phyloP scores from a whole-genome alignment of 2,888 invertebrate genomes.

The Thyatira batis region DNA sequence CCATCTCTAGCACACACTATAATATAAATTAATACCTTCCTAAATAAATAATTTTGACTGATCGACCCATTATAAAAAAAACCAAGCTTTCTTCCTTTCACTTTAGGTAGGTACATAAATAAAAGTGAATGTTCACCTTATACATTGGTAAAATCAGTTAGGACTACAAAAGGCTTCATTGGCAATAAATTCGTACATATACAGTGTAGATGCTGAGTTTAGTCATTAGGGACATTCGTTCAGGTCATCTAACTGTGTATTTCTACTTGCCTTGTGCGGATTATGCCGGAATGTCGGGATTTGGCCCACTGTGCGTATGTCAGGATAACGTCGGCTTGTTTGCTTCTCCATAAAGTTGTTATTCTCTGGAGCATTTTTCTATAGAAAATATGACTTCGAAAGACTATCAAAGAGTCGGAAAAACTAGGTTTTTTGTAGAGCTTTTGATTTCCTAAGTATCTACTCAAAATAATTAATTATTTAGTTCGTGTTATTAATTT shows the following conservation, averaged over 20 bases:
- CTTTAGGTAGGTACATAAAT: neutral
- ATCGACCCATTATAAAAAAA: neutral
- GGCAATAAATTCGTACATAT: conserved; percentile 35
- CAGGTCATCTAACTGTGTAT: conserved; percentile 33
- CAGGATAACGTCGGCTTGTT: neutral
- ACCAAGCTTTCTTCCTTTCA: neutral
- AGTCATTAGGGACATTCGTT: conserved; percentile 29
- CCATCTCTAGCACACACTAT: no score
- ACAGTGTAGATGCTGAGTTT: conserved; percentile 28
- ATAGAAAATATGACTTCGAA: no score
- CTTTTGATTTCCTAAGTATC: no score
- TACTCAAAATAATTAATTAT: no score
- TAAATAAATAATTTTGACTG: no score
- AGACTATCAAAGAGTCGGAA: no score
- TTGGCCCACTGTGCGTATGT: conserved; percentile 18
- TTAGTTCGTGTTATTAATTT: no score
- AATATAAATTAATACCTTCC: no score
- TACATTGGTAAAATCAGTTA: conserved; percentile 26
- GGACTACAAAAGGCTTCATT: conserved; percentile 32
- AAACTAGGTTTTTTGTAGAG: no score
- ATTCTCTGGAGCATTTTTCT: no score
- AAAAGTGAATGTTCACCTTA: conserved; percentile 14
- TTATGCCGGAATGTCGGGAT: conserved; percentile 20
- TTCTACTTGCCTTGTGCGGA: conserved; percentile 23
- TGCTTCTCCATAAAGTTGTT: no score